Percentiles rank a stretch among this genome's conserved stretches.
phyloP scores from a whole-genome alignment of 2,888 invertebrate species.

The Yponomeuta evonymella region DNA sequence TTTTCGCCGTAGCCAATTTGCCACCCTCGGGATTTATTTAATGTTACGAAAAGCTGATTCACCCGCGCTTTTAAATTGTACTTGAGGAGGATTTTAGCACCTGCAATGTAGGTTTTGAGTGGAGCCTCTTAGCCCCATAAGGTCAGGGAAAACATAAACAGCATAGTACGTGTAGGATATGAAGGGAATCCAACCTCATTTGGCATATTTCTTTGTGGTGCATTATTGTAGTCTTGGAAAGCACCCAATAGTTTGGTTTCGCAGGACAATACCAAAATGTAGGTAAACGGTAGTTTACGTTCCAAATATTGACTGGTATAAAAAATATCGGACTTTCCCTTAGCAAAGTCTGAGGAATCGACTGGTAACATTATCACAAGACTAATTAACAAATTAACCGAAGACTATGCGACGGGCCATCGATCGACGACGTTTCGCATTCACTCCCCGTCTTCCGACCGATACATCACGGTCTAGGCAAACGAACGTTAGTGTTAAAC shows the following conservation, averaged over 20 bases:
- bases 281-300: too few species aligned
- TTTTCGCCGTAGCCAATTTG: slow-evolving; percentile 6
- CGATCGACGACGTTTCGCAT: slow-evolving; percentile 11
- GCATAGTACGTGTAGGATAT: neutral
- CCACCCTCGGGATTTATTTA: slow-evolving; percentile 10
- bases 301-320: neutral
- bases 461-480: slow-evolving; percentile 41
- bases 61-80: neutral
- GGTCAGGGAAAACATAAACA: neutral
- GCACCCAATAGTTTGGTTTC: too few species aligned
- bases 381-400: slow-evolving; percentile 6
- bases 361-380: neutral
- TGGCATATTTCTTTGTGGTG: neutral
- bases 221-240: neutral
- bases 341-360: neutral
- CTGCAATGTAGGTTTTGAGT: neutral
- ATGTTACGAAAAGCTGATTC: neutral
- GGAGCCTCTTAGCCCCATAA: neutral
- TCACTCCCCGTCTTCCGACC: slow-evolving; percentile 25
- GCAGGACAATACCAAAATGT: too few species aligned
- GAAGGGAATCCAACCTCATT: neutral
- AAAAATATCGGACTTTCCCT: neutral
- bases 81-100: neutral
- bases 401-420: slow-evolving; percentile 4
- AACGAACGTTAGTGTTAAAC: slow-evolving; percentile 43